Base-by-base conservation (phyloP, 2,113 vertebrate species). In the Corydoras sp. region DNA sequence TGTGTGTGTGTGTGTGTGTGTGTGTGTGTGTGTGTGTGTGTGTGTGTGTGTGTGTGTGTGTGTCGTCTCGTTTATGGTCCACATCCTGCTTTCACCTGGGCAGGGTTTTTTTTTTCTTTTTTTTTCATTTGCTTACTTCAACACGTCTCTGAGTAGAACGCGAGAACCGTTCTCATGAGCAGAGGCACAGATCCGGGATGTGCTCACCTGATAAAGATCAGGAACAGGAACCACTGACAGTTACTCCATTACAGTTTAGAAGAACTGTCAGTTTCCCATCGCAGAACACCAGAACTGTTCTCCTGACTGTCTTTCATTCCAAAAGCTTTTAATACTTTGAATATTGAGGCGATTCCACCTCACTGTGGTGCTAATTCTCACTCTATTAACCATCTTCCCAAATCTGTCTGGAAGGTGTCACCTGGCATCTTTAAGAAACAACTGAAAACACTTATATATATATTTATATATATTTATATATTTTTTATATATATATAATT, bases 61-160 rank as follows among this genome's bases (percentile, higher is more conserved):
- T 18, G 31, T 5, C 60, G 13, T 51, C 14, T 58, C 53, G 10
- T 76, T 77, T 77, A 73, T 69, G 24, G 70, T 31, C 31, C 29
- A 66, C 10, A 74, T 74, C 71, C 67, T 70, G 13, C 50, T 73
- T 5, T 3, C 13, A 59, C 62, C 55, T 50, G 54, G 43, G 50
- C 60, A 63, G 59, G 50, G 63, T 50, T 12, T 12, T 2, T 24
- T 24, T 24, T 51, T 50, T 12, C 8, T 2, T 24, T 24, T 24
- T 51, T 11, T 7, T 11, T 13, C 24, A 69, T 69, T 69, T 69
- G 67, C 32, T 69, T 69, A 59, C 6, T 59, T 59, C 43, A 69
- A 69, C 24, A 69, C 29, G 56, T 59, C 59, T 43, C 67, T 59
- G 29, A 49, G 24, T 58, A 58, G 54, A 14, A 55, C 18, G 24